Evolutionary conservation across 1,140 invertebrate genomes (phyloP).

Genomic region (Lepeophtheirus salmonis): DNA sequence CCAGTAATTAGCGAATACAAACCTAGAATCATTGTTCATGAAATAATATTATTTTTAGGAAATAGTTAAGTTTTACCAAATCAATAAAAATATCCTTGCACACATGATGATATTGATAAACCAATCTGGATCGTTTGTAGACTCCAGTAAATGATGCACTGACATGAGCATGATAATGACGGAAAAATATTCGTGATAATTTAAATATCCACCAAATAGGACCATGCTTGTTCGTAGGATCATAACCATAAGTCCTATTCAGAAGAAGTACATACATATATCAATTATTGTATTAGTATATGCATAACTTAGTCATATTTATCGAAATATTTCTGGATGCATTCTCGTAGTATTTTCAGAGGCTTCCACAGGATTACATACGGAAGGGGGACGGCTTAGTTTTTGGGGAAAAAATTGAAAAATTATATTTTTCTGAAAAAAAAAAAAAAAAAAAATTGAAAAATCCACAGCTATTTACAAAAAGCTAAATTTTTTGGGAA

Average conservation of each 20-base stretch:
- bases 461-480: no score
- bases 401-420: no score
- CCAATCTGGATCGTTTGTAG: neutral
- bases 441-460: no score
- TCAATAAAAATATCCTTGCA: conserved; percentile 7
- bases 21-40: neutral
- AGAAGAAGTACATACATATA: no score
- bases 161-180: conserved; percentile 6
- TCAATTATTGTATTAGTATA: no score
- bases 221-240: neutral
- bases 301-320: no score
- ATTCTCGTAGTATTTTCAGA: no score
- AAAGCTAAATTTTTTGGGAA: no score
- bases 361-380: no score
- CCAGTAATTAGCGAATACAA: neutral
- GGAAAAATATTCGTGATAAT: conserved; percentile 1
- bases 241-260: neutral
- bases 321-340: no score
- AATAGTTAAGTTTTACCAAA: neutral
- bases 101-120: conserved; percentile 1
- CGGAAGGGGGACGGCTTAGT: no score
- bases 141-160: neutral
- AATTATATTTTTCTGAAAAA: no score
- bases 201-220: neutral
- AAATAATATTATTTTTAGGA: neutral